These are phyloP conservation scores for Neelides sp. DNA, from an alignment of 1,140 invertebrate genomes.

Conservation along the genomic window DNA sequence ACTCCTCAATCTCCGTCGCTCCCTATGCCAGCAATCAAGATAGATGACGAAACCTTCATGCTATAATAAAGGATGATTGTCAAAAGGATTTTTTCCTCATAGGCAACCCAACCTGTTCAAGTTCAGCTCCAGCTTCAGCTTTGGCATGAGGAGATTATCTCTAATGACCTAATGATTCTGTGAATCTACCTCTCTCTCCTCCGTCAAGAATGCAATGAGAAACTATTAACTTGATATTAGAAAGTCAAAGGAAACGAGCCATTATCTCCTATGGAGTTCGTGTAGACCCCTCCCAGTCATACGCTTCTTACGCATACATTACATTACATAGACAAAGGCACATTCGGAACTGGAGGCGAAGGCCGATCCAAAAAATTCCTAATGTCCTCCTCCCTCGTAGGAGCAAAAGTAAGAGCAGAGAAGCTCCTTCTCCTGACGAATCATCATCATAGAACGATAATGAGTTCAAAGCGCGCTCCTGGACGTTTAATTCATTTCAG, in stretches of 20 bases:
- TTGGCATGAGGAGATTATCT: conserved; percentile 17
- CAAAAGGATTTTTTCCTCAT: conserved; percentile 4
- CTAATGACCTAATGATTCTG: conserved; percentile 28
- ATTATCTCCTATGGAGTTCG: conserved; percentile 26
- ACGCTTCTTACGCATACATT: conserved; percentile 4
- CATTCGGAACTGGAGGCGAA: too few relatives aligned
- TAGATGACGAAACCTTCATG: not conserved
- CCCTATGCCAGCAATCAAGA: not conserved
- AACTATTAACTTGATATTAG: conserved; percentile 27
- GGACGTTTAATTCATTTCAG: conserved; percentile 11
- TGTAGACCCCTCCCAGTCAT: conserved; percentile 24
- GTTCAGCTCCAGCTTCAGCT: not conserved
- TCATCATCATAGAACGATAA: too few relatives aligned
- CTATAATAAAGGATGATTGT: conserved; percentile 15
- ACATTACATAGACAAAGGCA: conserved; percentile 4
- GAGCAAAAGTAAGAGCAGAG: too few relatives aligned
- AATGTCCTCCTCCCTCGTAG: conserved; percentile 1
- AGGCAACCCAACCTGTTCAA: conserved; percentile 18
- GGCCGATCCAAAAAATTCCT: too few relatives aligned
- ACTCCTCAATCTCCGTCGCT: not conserved
- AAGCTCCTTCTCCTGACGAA: too few relatives aligned
- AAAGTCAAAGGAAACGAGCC: conserved; percentile 25
- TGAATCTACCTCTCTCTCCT: conserved; percentile 17
- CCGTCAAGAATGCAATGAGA: conserved; percentile 25
- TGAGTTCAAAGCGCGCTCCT: conserved; percentile 10